These are phyloP conservation scores for Lethenteron reissneri DNA, from an alignment of 2,113 vertebrate species.

Conservation along the genomic window DNA sequence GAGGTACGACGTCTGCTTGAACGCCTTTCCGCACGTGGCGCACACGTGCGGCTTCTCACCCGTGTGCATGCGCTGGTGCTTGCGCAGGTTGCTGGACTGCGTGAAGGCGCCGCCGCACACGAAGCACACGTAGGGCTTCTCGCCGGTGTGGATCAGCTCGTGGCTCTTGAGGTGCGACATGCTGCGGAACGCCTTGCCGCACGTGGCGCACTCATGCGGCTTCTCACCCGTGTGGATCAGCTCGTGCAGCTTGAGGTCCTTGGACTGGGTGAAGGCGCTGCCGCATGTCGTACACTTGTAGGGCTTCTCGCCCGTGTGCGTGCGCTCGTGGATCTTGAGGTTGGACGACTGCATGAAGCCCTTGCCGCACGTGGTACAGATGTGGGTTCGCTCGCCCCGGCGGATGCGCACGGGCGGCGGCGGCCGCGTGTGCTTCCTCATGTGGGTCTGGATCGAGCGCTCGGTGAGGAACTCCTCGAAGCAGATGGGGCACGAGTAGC, in stretches of 20 bases:
- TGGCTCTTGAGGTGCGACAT: not conserved
- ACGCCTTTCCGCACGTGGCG: conserved; percentile 1
- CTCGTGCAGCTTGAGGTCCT: conserved; percentile 3
- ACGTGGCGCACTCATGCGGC: not conserved
- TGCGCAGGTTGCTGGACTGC: conserved; percentile 3
- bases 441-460: not conserved
- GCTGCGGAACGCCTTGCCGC: conserved; percentile 5
- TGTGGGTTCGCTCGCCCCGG: not conserved
- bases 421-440: conserved; percentile 5
- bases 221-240: conserved; percentile 4
- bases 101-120: not conserved
- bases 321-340: not conserved
- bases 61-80: conserved; percentile 5
- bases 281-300: not conserved
- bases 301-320: not conserved
- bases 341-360: not conserved
- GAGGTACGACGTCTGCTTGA: conserved; percentile 1
- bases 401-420: not conserved
- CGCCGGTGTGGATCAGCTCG: conserved; percentile 2
- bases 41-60: conserved; percentile 4
- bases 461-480: too few species aligned
- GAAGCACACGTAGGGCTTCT: conserved; percentile 1
- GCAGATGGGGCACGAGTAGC: too few species aligned
- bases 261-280: conserved; percentile 5
- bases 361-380: not conserved